These are phyloP conservation scores for Drosophila parthenogenetica DNA, from an alignment of 2,888 invertebrate species.

Conservation along the genomic window DNA sequence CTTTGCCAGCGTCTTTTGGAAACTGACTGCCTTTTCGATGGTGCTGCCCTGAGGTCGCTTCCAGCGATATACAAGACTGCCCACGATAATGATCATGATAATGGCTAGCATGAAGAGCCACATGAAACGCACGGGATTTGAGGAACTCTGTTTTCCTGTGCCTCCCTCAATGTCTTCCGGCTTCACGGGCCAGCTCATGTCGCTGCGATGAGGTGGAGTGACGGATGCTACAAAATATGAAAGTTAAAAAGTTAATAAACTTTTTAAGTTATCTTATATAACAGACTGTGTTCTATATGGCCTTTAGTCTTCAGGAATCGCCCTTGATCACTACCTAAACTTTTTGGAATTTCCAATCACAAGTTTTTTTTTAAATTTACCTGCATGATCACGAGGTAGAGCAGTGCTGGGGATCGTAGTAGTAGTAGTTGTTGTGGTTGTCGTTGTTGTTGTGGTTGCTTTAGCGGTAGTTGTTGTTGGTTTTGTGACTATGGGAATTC, in stretches of 20 bases:
- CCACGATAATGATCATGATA: slow-evolving; percentile 37
- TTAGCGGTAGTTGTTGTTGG: slow-evolving; percentile 20
- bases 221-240: slow-evolving; percentile 9
- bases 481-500: not conserved
- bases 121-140: slow-evolving; percentile 39
- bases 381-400: not conserved
- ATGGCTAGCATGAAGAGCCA: slow-evolving; percentile 40
- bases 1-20: slow-evolving; percentile 32
- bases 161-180: slow-evolving; percentile 41
- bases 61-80: slow-evolving; percentile 50
- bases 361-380: not conserved
- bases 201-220: slow-evolving; percentile 9
- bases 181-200: slow-evolving; percentile 47
- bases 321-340: too few species aligned
- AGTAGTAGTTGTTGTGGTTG: slow-evolving; percentile 12
- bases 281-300: too few species aligned
- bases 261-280: too few species aligned
- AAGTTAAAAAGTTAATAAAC: not conserved
- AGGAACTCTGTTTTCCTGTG: slow-evolving; percentile 11
- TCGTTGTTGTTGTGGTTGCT: slow-evolving; percentile 19
- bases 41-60: not conserved
- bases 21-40: slow-evolving; percentile 53
- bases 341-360: too few species aligned
- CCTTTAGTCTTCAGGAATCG: too few species aligned
- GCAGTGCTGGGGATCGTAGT: slow-evolving; percentile 1